These are phyloP conservation scores for Phalera bucephala DNA, from an alignment of 2,888 invertebrate species.

Conservation along the genomic window DNA sequence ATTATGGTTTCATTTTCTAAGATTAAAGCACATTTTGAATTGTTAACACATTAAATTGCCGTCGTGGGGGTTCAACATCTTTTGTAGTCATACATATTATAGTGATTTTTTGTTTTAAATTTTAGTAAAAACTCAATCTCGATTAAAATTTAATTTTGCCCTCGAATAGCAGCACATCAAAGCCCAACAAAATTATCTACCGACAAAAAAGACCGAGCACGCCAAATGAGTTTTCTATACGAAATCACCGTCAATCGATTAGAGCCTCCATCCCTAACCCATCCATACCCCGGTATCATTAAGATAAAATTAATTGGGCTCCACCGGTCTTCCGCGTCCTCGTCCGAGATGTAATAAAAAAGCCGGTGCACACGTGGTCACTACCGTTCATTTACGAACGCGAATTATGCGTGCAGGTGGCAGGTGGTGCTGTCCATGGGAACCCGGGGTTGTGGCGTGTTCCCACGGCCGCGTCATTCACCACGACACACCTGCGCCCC, in stretches of 20 bases:
- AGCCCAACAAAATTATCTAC: background rate
- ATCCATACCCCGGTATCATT: slow-evolving; percentile 46
- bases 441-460: slow-evolving; percentile 75
- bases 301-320: slow-evolving; percentile 74
- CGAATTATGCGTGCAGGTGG: slow-evolving; percentile 83
- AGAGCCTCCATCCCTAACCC: slow-evolving; percentile 38
- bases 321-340: slow-evolving; percentile 77
- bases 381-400: slow-evolving; percentile 82
- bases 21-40: no score
- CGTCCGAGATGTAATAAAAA: slow-evolving; percentile 57
- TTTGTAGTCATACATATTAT: no score
- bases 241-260: slow-evolving; percentile 57
- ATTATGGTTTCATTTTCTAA: no score
- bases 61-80: no score
- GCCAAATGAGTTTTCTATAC: slow-evolving; percentile 25
- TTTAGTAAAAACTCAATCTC: no score
- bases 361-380: slow-evolving; percentile 76
- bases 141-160: no score
- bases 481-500: slow-evolving; percentile 77
- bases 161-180: slow-evolving; percentile 1
- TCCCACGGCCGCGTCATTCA: slow-evolving; percentile 80
- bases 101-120: no score
- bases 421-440: slow-evolving; percentile 71
- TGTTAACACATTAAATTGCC: no score
- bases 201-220: slow-evolving; percentile 19